phyloP scores from a whole-genome alignment of 2,113 vertebrate genomes.

The Perca schrenkii region DNA sequence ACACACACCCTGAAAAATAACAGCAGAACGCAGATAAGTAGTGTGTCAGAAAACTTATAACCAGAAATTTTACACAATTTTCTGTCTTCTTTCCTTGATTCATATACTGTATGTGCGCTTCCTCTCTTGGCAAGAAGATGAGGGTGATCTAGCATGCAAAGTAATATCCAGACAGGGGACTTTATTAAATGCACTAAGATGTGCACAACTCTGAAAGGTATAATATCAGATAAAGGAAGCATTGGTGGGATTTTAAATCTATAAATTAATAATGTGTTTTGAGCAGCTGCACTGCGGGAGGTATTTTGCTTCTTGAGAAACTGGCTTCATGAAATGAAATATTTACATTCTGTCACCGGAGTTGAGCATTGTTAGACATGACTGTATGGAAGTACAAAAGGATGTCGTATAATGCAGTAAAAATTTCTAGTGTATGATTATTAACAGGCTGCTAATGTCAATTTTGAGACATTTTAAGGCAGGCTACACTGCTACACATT shows the following conservation, averaged over 20 bases:
- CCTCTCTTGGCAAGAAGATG: constrained; percentile 52
- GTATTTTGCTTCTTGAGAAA: constrained; percentile 74
- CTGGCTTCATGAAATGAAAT: constrained; percentile 80
- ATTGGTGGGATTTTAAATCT: constrained; percentile 76
- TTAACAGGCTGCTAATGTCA: constrained; percentile 36
- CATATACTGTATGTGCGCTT: constrained; percentile 35
- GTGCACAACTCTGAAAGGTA: constrained; percentile 74
- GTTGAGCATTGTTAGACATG: constrained; percentile 67
- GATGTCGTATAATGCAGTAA: constrained; percentile 17
- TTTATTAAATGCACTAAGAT: constrained; percentile 73
- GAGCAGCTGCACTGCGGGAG: constrained; percentile 75
- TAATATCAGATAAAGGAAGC: constrained; percentile 76
- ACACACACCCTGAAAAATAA: constrained; percentile 35
- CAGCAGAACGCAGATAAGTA: constrained; percentile 52
- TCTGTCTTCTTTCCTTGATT: constrained; percentile 45
- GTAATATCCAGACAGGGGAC: constrained; percentile 67
- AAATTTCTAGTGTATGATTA: constrained; percentile 17
- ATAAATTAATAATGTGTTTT: constrained; percentile 86
- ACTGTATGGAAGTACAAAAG: constrained; percentile 56
- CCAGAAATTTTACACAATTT: constrained; percentile 42
- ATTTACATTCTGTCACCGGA: constrained; percentile 81
- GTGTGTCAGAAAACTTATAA: constrained; percentile 50
- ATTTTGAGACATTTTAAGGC: constrained; percentile 32
- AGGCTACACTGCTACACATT: neutral
- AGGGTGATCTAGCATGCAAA: constrained; percentile 68